Base-by-base conservation (phyloP, 2,797 vertebrate genomes). In the Chrysocyon brachyurus region DNA sequence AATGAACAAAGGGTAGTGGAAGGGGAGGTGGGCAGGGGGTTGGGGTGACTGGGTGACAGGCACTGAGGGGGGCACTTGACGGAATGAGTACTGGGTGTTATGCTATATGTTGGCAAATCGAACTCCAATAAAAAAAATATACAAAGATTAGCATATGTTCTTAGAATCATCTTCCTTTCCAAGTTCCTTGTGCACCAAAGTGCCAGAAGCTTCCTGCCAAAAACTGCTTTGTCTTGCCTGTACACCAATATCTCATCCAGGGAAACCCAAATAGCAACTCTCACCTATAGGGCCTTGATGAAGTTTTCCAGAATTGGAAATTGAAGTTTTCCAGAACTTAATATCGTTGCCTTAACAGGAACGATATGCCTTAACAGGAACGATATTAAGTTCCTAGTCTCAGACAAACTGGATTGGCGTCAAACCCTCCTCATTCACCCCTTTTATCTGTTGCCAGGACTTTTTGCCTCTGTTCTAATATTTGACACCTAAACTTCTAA, bases 401-500 rank as follows among this genome's bases (percentile, higher is more conserved):
- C 57, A 28, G 66, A 82, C 14, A 83, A 75, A 75, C 22, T 95
- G 22, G 28, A 56, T 87, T 24, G 70, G 46, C 17, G 2, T 54
- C 28, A 90, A 77, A 11, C 5, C 10, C 14, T 75, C 10, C 14
- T 75, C 59, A 59, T 78, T 82, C 21, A 36, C 77, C n/a, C 52
- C 68, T 94, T 83, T 68, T 82, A 66, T 12, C 54, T 77, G 4
- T 90, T 78, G 12, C 40, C 68, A 77, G 8, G 28, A 83, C 66
- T 87, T 95, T 52, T 87, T 70, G 40, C 28, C 68, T 88, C 28
- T 22, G 17, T 90, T 77, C 28, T 93, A 75, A 36, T 63, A 46
- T 93, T 86, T 93, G n/a, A 63, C 36, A 75, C 79, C 12, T 40
- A 75, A 64, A 81, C 64, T 81, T 73, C 52, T 83, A 82, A 90